phyloP scores from a whole-genome alignment of 2,888 invertebrate species.

The Pseudococcus longispinus region DNA sequence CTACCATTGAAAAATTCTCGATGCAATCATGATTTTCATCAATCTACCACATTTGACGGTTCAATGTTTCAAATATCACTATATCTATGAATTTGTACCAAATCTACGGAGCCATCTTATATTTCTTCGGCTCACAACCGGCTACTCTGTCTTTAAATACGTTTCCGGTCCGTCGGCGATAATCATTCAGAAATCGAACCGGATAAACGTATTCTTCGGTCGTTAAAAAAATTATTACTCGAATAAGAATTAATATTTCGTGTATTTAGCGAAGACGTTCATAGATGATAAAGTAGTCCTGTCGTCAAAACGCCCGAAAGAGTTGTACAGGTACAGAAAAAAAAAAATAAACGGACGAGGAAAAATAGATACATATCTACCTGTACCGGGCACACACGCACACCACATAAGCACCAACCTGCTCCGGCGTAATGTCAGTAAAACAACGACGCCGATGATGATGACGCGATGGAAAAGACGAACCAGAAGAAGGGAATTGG shows the following conservation, averaged over 20 bases:
- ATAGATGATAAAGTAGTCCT: neutral
- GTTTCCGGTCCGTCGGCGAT: neutral
- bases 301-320: neutral
- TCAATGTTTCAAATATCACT: too few relatives aligned
- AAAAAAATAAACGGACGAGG: neutral
- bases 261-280: neutral
- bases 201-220: neutral
- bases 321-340: neutral
- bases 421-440: neutral
- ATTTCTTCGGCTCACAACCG: too few relatives aligned
- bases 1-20: too few relatives aligned
- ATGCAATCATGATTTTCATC: too few relatives aligned
- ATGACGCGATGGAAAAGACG: neutral
- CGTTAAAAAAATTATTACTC: constrained; percentile 4
- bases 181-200: neutral
- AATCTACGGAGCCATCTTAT: too few relatives aligned
- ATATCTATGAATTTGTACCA: too few relatives aligned
- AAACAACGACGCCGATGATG: neutral
- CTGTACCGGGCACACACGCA: neutral
- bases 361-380: neutral
- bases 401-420: neutral
- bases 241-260: neutral
- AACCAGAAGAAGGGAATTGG: neutral
- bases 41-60: too few relatives aligned
- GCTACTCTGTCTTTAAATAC: too few relatives aligned